These are phyloP conservation scores for Petromus typicus DNA, from an alignment of 2,113 vertebrate genomes.

Conservation along the genomic window DNA sequence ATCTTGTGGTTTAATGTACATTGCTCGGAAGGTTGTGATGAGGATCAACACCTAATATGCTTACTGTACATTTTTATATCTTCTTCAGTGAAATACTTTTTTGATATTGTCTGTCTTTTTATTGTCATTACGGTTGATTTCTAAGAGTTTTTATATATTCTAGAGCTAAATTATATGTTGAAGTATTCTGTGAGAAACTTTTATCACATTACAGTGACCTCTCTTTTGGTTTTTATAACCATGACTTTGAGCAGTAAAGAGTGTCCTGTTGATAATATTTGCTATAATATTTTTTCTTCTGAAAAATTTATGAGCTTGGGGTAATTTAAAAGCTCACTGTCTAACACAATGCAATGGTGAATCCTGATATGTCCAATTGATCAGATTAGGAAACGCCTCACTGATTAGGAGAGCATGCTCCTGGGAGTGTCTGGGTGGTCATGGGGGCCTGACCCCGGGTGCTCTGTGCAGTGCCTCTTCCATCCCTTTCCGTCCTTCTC, in stretches of 20 bases:
- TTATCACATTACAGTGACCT: neutral
- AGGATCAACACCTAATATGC: neutral
- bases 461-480: neutral
- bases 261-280: neutral
- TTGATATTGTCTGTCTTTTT: no score
- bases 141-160: no score
- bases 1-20: no score
- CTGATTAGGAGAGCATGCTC: neutral
- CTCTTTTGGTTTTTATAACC: neutral
- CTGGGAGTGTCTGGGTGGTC: neutral
- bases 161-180: no score
- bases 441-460: neutral
- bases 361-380: neutral
- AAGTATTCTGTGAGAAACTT: neutral
- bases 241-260: neutral
- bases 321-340: neutral
- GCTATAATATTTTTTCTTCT: neutral
- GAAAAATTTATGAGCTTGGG: neutral
- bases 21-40: no score
- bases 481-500: fast-evolving
- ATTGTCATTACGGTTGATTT: neutral
- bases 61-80: no score
- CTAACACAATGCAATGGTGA: neutral
- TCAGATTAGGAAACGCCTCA: neutral
- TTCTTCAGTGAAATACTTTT: no score